Conservation (phyloP, 1,140 invertebrate genomes). For the Drosophila sp. region DNA sequence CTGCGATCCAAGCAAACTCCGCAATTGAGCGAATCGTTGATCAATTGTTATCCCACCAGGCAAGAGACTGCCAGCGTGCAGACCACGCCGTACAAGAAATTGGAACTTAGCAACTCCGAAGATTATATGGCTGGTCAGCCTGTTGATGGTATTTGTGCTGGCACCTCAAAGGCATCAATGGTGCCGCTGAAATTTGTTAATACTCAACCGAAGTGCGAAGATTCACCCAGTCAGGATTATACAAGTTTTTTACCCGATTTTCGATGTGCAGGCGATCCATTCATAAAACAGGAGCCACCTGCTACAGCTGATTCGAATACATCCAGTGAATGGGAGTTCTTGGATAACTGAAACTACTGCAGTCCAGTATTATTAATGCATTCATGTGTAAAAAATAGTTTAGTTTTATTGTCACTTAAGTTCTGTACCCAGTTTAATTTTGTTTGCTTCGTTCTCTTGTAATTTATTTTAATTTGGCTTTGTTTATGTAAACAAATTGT, state of each 20-base stretch:
- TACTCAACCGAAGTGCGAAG: constrained; percentile 34
- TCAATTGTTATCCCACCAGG: constrained; percentile 57
- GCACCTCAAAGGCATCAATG: constrained; percentile 23
- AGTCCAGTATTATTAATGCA: constrained; percentile 43
- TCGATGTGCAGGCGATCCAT: constrained; percentile 59
- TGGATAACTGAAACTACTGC: constrained; percentile 67
- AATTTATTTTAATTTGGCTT: constrained; percentile 7
- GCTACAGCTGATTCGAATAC: constrained; percentile 67
- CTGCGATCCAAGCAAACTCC: constrained; percentile 26
- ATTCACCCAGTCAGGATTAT: constrained; percentile 46
- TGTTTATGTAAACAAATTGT: constrained; percentile 48
- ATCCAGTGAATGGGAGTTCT: constrained; percentile 82
- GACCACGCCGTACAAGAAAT: constrained; percentile 36
- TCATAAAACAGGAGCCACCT: constrained; percentile 41
- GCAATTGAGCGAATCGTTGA: constrained; percentile 41
- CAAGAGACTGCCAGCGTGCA: constrained; percentile 61
- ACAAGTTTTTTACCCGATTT: constrained; percentile 77
- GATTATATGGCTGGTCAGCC: constrained; percentile 65
- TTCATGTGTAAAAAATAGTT: constrained; percentile 6
- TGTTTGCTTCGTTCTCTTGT: neutral
- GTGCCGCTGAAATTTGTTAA: constrained; percentile 61
- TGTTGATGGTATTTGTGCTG: constrained; percentile 58
- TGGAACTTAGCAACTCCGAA: neutral
- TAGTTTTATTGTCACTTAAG: neutral
- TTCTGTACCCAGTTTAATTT: constrained; percentile 30